Evolutionary conservation across 2,888 invertebrate species (phyloP).

Genomic region (Ceraclea dissimilis): DNA sequence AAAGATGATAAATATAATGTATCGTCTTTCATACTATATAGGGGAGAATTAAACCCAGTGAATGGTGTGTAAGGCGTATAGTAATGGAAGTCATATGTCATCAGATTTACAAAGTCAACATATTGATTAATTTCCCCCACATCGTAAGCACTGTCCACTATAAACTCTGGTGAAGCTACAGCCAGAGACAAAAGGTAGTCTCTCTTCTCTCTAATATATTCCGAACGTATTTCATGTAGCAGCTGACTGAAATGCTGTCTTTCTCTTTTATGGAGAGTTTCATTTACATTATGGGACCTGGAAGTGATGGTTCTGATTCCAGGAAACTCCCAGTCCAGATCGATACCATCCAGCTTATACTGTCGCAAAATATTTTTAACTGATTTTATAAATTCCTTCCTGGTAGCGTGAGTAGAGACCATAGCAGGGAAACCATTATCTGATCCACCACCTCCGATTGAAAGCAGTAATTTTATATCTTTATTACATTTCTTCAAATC

Average conservation of each 20-base stretch:
- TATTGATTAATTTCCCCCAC: constrained; percentile 70
- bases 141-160: constrained; percentile 71
- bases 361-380: constrained; percentile 46
- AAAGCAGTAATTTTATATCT: constrained; percentile 66
- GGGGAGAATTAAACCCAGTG: constrained; percentile 78
- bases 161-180: constrained; percentile 68
- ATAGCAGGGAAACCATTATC: constrained; percentile 61
- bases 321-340: constrained; percentile 87
- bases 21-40: constrained; percentile 56
- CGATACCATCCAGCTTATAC: constrained; percentile 59
- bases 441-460: constrained; percentile 59
- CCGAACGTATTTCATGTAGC: constrained; percentile 62
- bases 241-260: constrained; percentile 68
- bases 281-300: background rate
- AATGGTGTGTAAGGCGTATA: constrained; percentile 69
- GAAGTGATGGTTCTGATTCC: constrained; percentile 40
- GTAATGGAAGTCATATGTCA: constrained; percentile 87
- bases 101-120: constrained; percentile 80
- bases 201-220: constrained; percentile 52
- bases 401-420: constrained; percentile 61
- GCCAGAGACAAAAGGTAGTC: constrained; percentile 65
- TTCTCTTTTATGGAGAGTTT: constrained; percentile 37
- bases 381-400: constrained; percentile 56
- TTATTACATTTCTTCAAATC: constrained; percentile 54
- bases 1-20: constrained; percentile 58